Evolutionary conservation across 2,797 vertebrate species (phyloP).

Genomic region (Synanceia verrucosa): DNA sequence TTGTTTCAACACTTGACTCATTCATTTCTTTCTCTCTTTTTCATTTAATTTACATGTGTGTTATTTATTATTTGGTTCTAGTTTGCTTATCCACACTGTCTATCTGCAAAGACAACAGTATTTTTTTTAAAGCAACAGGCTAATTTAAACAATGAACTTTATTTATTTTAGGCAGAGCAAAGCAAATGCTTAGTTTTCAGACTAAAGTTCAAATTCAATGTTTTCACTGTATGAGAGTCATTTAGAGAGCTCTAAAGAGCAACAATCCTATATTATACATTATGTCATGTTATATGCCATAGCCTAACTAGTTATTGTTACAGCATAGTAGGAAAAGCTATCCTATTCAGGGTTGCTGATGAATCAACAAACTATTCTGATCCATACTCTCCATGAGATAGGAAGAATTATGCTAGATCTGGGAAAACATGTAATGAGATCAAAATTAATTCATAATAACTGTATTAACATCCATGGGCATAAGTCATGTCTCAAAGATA

Average conservation of each 20-base stretch:
- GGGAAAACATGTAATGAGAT: constrained; percentile 21
- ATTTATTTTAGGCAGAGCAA: constrained; percentile 22
- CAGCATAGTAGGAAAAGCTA: neutral
- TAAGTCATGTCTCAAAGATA: constrained; percentile 56
- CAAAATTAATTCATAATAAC: constrained; percentile 49
- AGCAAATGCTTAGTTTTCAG: constrained; percentile 34
- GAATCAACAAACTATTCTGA: constrained; percentile 7
- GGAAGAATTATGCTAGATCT: constrained; percentile 17
- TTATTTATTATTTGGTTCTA: constrained; percentile 34
- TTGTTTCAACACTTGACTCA: constrained; percentile 52
- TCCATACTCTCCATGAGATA: neutral
- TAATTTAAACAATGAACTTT: constrained; percentile 41
- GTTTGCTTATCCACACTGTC: constrained; percentile 21
- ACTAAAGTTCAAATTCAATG: constrained; percentile 52
- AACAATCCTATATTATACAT: neutral
- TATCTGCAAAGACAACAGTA: constrained; percentile 16
- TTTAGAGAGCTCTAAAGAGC: constrained; percentile 26
- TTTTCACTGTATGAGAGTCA: constrained; percentile 20
- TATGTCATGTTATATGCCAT: neutral
- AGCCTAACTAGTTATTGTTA: neutral
- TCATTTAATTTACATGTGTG: constrained; percentile 35
- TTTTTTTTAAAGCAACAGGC: constrained; percentile 16
- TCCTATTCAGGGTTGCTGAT: neutral
- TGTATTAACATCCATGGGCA: constrained; percentile 40
- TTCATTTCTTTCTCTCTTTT: constrained; percentile 18